These are phyloP conservation scores for Arctopsyche grandis DNA, from an alignment of 1,140 invertebrate genomes.

Conservation along the genomic window DNA sequence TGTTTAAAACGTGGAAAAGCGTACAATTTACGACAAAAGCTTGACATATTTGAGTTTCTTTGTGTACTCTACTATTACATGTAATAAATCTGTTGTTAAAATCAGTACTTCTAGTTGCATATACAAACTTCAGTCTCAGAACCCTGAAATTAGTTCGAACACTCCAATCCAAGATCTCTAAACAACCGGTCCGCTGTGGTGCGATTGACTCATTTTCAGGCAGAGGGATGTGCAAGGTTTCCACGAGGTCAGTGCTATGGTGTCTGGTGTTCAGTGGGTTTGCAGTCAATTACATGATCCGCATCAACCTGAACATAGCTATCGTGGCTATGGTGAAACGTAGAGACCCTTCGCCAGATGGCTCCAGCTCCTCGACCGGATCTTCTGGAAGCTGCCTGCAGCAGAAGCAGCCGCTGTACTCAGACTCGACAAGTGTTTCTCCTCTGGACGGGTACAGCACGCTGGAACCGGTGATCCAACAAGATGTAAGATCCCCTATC, in stretches of 20 bases:
- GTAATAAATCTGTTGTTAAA: too few relatives aligned
- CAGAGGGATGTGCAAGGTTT: constrained; percentile 32
- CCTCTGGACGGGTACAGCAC: background rate
- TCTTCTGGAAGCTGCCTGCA: background rate
- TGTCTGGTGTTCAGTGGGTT: constrained; percentile 77
- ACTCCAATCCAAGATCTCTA: too few relatives aligned
- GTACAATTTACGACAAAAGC: too few relatives aligned
- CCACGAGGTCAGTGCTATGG: constrained; percentile 68
- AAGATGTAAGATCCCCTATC: background rate
- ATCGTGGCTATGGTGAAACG: constrained; percentile 83
- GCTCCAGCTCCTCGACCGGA: background rate
- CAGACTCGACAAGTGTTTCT: background rate
- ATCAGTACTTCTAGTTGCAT: too few relatives aligned
- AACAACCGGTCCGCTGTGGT: too few relatives aligned
- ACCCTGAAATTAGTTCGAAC: too few relatives aligned
- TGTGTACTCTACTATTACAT: too few relatives aligned
- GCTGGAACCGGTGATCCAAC: background rate
- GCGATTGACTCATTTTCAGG: background rate
- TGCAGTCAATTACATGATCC: constrained; percentile 81
- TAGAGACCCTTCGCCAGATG: constrained; percentile 32
- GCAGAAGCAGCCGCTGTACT: background rate
- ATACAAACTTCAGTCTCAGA: too few relatives aligned
- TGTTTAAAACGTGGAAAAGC: too few relatives aligned
- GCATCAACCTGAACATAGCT: constrained; percentile 87
- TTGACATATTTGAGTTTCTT: too few relatives aligned